A percentile compares a stretch with the other conserved stretches of the same genome.
These are phyloP conservation scores for Oriolus oriolus DNA, from an alignment of 2,113 vertebrate genomes.

Conservation along the genomic window DNA sequence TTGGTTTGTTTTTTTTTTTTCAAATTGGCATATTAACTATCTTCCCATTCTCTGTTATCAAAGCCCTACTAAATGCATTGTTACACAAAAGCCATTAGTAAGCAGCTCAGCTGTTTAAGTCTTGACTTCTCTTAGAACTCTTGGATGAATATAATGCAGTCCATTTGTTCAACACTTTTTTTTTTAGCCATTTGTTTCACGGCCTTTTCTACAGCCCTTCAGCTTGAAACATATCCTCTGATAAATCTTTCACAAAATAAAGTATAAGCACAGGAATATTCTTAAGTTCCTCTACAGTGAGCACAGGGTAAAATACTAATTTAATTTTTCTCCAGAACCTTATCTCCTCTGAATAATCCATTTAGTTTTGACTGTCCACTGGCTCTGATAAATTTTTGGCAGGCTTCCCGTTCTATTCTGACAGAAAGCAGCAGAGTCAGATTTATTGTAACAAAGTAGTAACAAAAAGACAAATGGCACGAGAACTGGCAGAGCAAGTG, in stretches of 20 bases:
- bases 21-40: background rate
- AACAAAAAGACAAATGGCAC: background rate
- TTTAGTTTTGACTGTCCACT: background rate
- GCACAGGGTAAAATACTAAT: background rate
- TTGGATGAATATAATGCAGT: background rate
- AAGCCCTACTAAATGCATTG: background rate
- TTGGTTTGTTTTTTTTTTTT: background rate
- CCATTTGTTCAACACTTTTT: accelerated
- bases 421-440: background rate
- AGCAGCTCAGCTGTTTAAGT: background rate
- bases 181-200: background rate
- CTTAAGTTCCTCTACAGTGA: background rate
- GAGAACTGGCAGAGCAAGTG: background rate
- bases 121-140: background rate
- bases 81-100: background rate
- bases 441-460: background rate
- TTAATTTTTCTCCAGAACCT: background rate
- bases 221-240: background rate
- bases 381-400: background rate
- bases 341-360: background rate
- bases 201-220: background rate
- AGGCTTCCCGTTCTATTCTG: background rate
- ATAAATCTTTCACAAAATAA: background rate
- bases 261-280: background rate
- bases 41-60: background rate